A percentile compares a stretch with the other conserved stretches of the same genome.
These are phyloP conservation scores for Ceratoteleas bidentatus DNA, from an alignment of 1,140 invertebrate species.

Conservation along the genomic window DNA sequence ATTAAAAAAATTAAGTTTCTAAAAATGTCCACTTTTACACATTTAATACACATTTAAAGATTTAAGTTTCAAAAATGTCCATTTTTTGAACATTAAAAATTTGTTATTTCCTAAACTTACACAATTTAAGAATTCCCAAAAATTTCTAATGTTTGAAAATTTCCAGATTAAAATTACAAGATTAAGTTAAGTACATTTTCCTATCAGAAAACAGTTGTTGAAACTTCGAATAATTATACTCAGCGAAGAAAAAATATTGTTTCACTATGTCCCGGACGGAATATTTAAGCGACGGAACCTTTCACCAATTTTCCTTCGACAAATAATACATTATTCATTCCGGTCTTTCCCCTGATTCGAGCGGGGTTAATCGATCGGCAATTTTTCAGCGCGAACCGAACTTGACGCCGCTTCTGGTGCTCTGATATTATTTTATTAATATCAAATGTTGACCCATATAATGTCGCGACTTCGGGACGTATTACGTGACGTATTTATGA, in stretches of 20 bases:
- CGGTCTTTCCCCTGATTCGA: not conserved
- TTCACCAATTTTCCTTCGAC: conserved; percentile 36
- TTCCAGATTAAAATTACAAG: no score
- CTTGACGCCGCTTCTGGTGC: not conserved
- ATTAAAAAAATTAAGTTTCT: no score
- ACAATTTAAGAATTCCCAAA: no score
- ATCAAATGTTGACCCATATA: conserved; percentile 30
- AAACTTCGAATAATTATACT: no score
- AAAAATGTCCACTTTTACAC: no score
- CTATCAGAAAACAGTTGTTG: no score
- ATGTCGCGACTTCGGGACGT: conserved; percentile 11
- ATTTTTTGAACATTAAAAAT: no score
- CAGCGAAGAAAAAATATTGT: not conserved
- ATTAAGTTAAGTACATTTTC: no score
- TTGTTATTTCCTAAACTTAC: no score
- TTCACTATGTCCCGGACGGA: conserved; percentile 8
- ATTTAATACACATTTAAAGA: no score
- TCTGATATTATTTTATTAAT: conserved; percentile 26
- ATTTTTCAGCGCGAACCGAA: conserved; percentile 14
- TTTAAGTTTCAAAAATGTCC: no score
- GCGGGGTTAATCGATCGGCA: conserved; percentile 18
- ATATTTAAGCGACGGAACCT: conserved; percentile 23
- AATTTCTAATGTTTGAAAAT: no score
- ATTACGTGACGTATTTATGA: conserved; percentile 23
- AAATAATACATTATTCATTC: conserved; percentile 53